Evolutionary conservation across 2,797 vertebrate genomes (phyloP), one percentile per base, ranked within the genome.

Genomic region (Molossus alvarezi): DNA sequence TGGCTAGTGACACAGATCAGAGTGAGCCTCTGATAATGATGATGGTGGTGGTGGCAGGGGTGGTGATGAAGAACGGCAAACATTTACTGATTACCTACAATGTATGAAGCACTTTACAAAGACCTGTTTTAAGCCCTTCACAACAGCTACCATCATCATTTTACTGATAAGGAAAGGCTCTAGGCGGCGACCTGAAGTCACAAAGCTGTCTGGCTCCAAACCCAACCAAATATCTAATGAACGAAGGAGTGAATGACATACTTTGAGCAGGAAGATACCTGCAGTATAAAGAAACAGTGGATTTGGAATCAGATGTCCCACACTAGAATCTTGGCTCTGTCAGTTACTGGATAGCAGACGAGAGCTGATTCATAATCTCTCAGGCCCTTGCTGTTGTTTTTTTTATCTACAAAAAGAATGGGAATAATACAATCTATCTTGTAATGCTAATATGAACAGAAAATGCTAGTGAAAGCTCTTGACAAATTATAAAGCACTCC

Each of bases 381-480:
- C 20, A n/a, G 13, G 51, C 45, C 18, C 57, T 87, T 5, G 2
- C 3, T 33, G 33, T 45, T 45, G 41, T 45, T 45, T 45, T 3
- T 37, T 55, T 67, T 65, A 90, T 55, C 58, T 73, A 84, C 58
- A 83, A 82, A 89, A 90, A 67, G 29, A 92, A 90, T 62, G 25
- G 20, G 13, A 33, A 51, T 58, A 82, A 88, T 58, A 94, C 90
- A 96, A 62, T 8, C 90, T 48, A 93, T 41, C 41, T 48, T 82
- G 1, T 57, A 90, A 45, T 85, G 89, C 51, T 91, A 57, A 76
- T 60, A 29, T 73, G 53, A 92, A 95, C 9, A 90, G 64, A 17
- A 88, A 88, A 85, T 13, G 60, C 18, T 17, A 92, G 67, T 53
- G 55, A 95, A 80, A 77, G 57, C 27, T 88, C 92, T 69, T 53